phyloP scores from a whole-genome alignment of 2,113 vertebrate species.

The Daubentonia madagascariensis region DNA sequence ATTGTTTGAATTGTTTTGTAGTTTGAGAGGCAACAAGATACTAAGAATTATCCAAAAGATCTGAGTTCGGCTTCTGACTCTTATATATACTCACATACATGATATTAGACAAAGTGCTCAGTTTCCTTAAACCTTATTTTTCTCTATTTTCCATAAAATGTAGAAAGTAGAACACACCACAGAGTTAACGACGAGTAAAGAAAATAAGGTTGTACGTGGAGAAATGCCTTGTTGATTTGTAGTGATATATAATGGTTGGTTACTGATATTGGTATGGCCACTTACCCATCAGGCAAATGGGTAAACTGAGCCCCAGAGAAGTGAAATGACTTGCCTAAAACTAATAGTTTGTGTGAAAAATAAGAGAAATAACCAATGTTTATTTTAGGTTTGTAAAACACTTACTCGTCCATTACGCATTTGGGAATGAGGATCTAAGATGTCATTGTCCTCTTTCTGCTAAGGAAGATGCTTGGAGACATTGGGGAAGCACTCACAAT shows the following conservation, averaged over 20 bases:
- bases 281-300: neutral
- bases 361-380: neutral
- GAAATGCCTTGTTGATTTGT: neutral
- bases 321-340: neutral
- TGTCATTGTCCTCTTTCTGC: neutral
- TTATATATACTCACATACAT: neutral
- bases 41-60: neutral
- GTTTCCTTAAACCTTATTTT: neutral
- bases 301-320: neutral
- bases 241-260: neutral
- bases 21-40: neutral
- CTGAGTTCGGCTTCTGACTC: neutral
- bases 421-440: neutral
- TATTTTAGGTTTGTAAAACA: neutral
- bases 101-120: neutral
- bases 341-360: neutral
- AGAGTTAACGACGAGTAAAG: neutral
- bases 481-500: neutral
- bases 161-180: neutral
- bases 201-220: neutral
- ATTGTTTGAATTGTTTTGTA: neutral
- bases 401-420: neutral
- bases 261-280: neutral
- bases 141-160: neutral
- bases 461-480: neutral